Base-by-base conservation (phyloP, 1,140 invertebrate genomes). In the Drosophila arizonae region DNA sequence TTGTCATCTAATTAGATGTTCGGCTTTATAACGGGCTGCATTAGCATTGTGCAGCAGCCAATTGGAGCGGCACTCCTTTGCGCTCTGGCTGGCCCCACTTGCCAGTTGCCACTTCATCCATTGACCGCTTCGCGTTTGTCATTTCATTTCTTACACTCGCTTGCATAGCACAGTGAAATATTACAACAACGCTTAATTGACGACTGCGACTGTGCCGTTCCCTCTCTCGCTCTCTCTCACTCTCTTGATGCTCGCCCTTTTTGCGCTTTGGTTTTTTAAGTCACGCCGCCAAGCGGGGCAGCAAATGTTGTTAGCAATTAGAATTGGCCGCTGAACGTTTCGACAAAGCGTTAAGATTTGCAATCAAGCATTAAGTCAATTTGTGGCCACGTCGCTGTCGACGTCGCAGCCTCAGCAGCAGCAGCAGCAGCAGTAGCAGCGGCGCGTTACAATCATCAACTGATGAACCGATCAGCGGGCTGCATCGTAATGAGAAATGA, bases 291-390 rank as follows among this genome's bases (percentile, higher is more conserved):
- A 46, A 58, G 41, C 63, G 72, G 30, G 33, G 39, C 72, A 68
- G 63, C 62, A 87, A 55, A 55, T 55, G 86, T 85, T 87, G 82
- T 81, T 76, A 73, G 82, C 71, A 81, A 86, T 86, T 87, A 87
- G 75, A 86, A 87, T 72, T 79, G 68, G 58, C 72, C 77, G 81
- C 78, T 81, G 64, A 81, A 78, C 65, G 79, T 82, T 81, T 81
- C 79, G 79, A 81, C 84, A 87, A 76, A 87, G 79, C 81, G 76
- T 69, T 57, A 87, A 87, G 82, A 87, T 76, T 82, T 76, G 68
- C 84, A 86, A 86, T 86, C 79, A 86, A 86, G 81, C 81, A 87
- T 87, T 86, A 82, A 86, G 82, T 61, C 65, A 78, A 86, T 86
- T 86, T 81, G 78, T 77, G 78, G 61, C 71, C 65, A 70, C 26